Evolutionary conservation across 2,888 invertebrate species (phyloP).

Genomic region (Mechanitis messenoides): DNA sequence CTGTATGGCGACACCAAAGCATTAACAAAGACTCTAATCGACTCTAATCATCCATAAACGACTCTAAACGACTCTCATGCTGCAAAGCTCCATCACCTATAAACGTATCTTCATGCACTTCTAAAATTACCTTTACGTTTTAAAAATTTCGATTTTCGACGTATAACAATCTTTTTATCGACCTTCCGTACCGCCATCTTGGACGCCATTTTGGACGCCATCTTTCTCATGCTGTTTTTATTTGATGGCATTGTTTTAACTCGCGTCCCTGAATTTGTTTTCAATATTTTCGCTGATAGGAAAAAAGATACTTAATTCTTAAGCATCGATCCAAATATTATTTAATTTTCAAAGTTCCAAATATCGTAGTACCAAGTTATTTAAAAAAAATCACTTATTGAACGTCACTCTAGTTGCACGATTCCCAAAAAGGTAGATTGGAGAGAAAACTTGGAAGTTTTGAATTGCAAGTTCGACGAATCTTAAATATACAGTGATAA

Average conservation of each 20-base stretch:
- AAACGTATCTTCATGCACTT: constrained; percentile 2
- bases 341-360: too few species aligned
- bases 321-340: background rate
- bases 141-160: constrained; percentile 55
- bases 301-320: constrained; percentile 8
- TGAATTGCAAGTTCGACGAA: too few species aligned
- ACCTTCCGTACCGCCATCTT: constrained; percentile 44
- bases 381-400: too few species aligned
- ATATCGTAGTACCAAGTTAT: too few species aligned
- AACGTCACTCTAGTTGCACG: too few species aligned
- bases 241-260: constrained; percentile 30
- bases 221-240: constrained; percentile 33
- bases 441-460: too few species aligned
- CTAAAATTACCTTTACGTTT: constrained; percentile 60
- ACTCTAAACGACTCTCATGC: constrained; percentile 6
- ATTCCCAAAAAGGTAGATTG: too few species aligned
- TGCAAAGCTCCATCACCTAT: constrained; percentile 8
- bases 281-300: constrained; percentile 28
- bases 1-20: constrained; percentile 1
- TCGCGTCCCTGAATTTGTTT: constrained; percentile 26
- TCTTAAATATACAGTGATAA: too few species aligned
- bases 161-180: constrained; percentile 54
- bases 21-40: background rate
- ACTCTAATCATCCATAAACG: constrained; percentile 1
- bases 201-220: constrained; percentile 26